Percentiles rank a stretch among this genome's conserved stretches.
These are phyloP conservation scores for Glossophaga mutica DNA, from an alignment of 2,797 vertebrate genomes.

Conservation along the genomic window DNA sequence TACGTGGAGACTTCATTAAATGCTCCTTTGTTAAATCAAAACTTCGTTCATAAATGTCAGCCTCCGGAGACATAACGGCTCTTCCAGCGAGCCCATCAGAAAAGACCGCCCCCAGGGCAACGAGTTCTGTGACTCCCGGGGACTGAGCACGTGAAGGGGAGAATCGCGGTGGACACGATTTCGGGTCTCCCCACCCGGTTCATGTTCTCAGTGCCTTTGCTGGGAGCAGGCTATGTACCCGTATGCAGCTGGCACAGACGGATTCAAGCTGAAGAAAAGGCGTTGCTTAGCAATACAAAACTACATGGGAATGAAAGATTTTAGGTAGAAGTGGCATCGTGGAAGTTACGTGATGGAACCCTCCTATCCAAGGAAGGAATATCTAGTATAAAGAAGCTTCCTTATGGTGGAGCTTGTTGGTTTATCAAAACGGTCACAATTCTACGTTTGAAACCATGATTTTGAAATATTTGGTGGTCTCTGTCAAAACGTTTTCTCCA, in stretches of 20 bases:
- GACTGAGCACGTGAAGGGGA: not conserved
- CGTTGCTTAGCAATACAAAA: not conserved
- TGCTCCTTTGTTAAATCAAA: not conserved
- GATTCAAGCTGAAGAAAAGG: not conserved
- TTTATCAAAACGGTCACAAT: not conserved
- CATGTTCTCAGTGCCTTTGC: rapidly evolving
- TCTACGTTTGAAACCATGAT: not conserved
- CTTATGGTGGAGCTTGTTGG: not conserved
- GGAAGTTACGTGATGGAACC: not conserved
- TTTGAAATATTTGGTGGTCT: not conserved
- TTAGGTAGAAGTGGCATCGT: not conserved
- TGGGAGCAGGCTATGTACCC: not conserved
- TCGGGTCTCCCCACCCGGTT: not conserved
- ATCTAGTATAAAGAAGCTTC: not conserved
- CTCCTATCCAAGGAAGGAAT: not conserved
- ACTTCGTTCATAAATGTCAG: not conserved
- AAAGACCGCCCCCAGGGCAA: not conserved
- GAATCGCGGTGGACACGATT: not conserved
- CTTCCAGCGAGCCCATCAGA: not conserved
- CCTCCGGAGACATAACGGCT: not conserved
- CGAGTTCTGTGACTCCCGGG: not conserved
- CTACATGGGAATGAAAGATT: not conserved
- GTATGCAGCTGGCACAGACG: not conserved
- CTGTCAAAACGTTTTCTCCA: not conserved
- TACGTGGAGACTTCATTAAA: not conserved